Percentiles rank a stretch among this genome's conserved stretches.
These are phyloP conservation scores for Mesocricetus auratus DNA, from an alignment of 2,113 vertebrate genomes.

Conservation along the genomic window DNA sequence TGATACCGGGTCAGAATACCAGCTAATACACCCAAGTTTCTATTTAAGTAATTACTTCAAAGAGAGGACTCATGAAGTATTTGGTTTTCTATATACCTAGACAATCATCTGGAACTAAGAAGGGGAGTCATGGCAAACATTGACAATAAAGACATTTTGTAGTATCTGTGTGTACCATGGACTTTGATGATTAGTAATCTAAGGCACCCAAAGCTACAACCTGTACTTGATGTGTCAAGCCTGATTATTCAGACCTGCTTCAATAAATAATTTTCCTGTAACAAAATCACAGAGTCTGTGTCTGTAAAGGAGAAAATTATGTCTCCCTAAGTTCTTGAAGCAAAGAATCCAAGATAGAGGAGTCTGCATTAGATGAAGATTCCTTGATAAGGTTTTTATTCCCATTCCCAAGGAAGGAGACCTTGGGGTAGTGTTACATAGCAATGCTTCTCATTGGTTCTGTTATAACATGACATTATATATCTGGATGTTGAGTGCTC, in stretches of 20 bases:
- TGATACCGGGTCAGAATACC: not conserved
- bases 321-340: not conserved
- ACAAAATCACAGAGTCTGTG: not conserved
- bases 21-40: not conserved
- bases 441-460: not conserved
- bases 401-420: fast-evolving
- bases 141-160: not conserved
- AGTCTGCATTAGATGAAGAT: too few relatives aligned
- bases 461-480: not conserved
- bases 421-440: not conserved
- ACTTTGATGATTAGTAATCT: not conserved
- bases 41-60: not conserved
- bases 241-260: not conserved
- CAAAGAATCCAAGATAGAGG: not conserved
- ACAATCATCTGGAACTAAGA: not conserved
- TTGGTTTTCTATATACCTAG: not conserved
- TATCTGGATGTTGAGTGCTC: not conserved
- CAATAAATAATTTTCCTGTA: not conserved
- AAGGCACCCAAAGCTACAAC: not conserved
- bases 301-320: not conserved
- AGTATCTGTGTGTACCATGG: not conserved
- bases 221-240: not conserved
- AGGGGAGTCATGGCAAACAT: not conserved
- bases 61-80: not conserved
- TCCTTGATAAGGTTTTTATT: not conserved